Conservation (phyloP, 1,140 invertebrate genomes). For the Bombus terrestris region DNA sequence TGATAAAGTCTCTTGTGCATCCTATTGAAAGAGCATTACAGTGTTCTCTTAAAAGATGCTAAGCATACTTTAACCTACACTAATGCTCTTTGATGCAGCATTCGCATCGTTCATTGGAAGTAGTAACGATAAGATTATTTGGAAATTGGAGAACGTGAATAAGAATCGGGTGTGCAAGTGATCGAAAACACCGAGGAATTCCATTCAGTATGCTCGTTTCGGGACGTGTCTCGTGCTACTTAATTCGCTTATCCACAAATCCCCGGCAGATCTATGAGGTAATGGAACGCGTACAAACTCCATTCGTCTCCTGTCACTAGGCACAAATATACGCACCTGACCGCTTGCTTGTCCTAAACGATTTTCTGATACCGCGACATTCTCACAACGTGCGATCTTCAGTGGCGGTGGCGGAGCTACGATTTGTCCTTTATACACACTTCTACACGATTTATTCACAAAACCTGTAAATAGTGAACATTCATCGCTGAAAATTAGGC, state of each 20-base stretch:
- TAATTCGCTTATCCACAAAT: constrained; percentile 50
- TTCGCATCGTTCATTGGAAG: neutral
- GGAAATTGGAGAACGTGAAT: neutral
- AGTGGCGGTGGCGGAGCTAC: constrained; percentile 27
- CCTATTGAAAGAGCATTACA: neutral
- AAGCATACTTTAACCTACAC: constrained; percentile 43
- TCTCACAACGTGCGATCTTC: constrained; percentile 50
- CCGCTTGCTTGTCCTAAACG: constrained; percentile 54
- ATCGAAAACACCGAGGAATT: neutral
- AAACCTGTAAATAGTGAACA: constrained; percentile 74
- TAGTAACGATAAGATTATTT: too few species aligned
- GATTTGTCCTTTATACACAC: constrained; percentile 52
- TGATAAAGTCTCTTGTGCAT: neutral
- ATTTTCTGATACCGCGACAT: constrained; percentile 55
- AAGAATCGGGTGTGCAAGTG: neutral
- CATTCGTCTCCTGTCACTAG: constrained; percentile 47
- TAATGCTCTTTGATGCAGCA: constrained; percentile 10
- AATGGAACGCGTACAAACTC: constrained; percentile 46
- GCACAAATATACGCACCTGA: constrained; percentile 58
- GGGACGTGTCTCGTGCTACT: constrained; percentile 46
- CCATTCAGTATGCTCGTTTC: constrained; percentile 26
- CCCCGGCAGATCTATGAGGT: constrained; percentile 42
- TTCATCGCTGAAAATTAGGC: constrained; percentile 76
- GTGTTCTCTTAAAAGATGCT: constrained; percentile 14
- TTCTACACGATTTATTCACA: constrained; percentile 67